phyloP scores from a whole-genome alignment of 1,140 invertebrate genomes.

The Trichoplusia ni region DNA sequence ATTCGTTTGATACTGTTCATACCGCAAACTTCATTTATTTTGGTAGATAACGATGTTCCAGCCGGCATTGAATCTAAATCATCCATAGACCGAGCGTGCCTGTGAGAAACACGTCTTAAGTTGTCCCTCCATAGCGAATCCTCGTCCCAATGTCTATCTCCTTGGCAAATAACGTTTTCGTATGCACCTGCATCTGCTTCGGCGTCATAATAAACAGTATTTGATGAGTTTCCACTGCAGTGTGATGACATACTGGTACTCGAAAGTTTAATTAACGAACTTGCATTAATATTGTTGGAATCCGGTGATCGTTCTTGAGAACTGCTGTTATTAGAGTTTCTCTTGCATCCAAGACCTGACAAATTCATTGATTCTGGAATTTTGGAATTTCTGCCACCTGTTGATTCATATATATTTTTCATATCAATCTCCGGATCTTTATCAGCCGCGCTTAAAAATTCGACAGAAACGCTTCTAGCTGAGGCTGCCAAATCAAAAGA shows the following conservation, averaged over 20 bases:
- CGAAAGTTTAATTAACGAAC: slow-evolving; percentile 56
- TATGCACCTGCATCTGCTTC: slow-evolving; percentile 72
- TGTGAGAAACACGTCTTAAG: slow-evolving; percentile 87
- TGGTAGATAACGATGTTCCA: slow-evolving; percentile 52
- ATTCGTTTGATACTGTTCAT: slow-evolving; percentile 74
- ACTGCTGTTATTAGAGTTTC: slow-evolving; percentile 58
- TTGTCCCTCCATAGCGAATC: slow-evolving; percentile 91
- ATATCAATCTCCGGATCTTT: slow-evolving; percentile 87
- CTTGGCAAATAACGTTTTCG: slow-evolving; percentile 78
- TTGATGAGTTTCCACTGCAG: slow-evolving; percentile 74
- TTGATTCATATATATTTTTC: slow-evolving; percentile 89
- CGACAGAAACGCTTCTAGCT: slow-evolving; percentile 85
- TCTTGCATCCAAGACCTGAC: slow-evolving; percentile 79
- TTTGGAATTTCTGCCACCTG: slow-evolving; percentile 84
- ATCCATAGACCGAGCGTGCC: slow-evolving; percentile 90
- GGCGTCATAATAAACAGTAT: slow-evolving; percentile 76
- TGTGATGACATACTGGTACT: slow-evolving; percentile 75
- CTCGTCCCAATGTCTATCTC: slow-evolving; percentile 91
- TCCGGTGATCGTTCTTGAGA: slow-evolving; percentile 50
- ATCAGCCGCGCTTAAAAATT: slow-evolving; percentile 85
- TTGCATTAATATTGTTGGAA: slow-evolving; percentile 45
- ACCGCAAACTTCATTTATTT: slow-evolving; percentile 56
- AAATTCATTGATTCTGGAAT: slow-evolving; percentile 78
- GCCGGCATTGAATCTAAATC: slow-evolving; percentile 85
- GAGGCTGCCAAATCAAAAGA: slow-evolving; percentile 84